phyloP scores from a whole-genome alignment of 2,113 vertebrate genomes.

The Carassius gibelio region DNA sequence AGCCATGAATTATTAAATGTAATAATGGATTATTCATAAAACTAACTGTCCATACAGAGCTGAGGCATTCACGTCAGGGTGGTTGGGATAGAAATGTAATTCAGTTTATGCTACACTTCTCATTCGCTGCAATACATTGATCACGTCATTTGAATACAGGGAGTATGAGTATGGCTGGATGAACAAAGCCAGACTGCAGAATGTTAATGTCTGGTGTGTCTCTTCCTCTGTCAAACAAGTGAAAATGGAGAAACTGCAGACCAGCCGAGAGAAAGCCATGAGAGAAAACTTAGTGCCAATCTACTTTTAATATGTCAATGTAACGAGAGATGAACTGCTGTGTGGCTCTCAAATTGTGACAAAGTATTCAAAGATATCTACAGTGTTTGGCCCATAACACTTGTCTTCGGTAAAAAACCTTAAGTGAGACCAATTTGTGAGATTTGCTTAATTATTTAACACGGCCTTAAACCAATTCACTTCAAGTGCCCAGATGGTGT shows the following conservation, averaged over 20 bases:
- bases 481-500: constrained; percentile 72
- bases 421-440: constrained; percentile 62
- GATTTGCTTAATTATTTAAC: constrained; percentile 72
- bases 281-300: constrained; percentile 41
- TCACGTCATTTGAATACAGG: constrained; percentile 3
- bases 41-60: background rate
- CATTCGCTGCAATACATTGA: constrained; percentile 26
- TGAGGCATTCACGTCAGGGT: background rate
- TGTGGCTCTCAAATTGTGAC: constrained; percentile 20
- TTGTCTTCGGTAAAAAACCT: constrained; percentile 52
- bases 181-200: constrained; percentile 32
- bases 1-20: constrained; percentile 22
- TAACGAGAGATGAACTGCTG: background rate
- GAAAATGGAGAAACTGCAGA: constrained; percentile 18
- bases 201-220: constrained; percentile 19
- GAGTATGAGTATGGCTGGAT: constrained; percentile 14
- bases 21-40: constrained; percentile 40
- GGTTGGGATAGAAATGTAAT: background rate
- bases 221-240: constrained; percentile 39
- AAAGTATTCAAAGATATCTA: background rate
- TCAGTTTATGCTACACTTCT: constrained; percentile 8
- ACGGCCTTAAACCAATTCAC: constrained; percentile 68
- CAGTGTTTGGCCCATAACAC: constrained; percentile 43
- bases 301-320: constrained; percentile 36
- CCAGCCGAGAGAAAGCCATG: constrained; percentile 23